These are phyloP conservation scores for Episyrphus balteatus DNA, from an alignment of 1,140 invertebrate genomes.

Conservation along the genomic window DNA sequence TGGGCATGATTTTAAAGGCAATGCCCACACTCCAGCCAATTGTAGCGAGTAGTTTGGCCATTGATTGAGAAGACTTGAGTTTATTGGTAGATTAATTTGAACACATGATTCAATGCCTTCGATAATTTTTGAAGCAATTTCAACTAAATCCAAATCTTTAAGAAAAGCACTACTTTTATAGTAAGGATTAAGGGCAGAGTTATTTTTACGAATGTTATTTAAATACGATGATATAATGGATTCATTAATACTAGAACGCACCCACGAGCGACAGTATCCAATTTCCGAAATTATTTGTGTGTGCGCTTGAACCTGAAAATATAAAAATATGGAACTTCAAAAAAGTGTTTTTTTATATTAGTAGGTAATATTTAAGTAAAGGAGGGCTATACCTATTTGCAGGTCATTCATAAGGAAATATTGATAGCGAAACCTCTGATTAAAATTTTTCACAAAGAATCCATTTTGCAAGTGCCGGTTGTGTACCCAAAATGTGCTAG, in stretches of 20 bases:
- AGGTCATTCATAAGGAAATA: no score
- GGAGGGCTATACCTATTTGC: no score
- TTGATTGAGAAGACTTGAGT: conserved; percentile 78
- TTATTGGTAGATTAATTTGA: conserved; percentile 72
- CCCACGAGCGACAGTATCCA: conserved; percentile 82
- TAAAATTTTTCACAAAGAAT: no score
- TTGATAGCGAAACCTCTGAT: no score
- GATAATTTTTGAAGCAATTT: conserved; percentile 62
- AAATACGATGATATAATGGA: conserved; percentile 77
- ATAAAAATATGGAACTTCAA: neutral
- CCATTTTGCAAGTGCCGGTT: no score
- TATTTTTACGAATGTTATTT: conserved; percentile 59
- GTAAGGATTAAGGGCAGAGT: conserved; percentile 59
- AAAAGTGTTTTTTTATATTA: neutral
- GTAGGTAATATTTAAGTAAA: neutral
- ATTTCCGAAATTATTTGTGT: conserved; percentile 78
- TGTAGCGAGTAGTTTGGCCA: conserved; percentile 79
- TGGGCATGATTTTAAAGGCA: conserved; percentile 58
- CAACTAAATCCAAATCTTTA: conserved; percentile 64
- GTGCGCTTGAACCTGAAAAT: conserved; percentile 45
- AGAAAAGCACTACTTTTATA: conserved; percentile 70
- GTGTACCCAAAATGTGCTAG: no score
- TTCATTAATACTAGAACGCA: conserved; percentile 79
- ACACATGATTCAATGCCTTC: conserved; percentile 65
- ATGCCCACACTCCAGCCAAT: conserved; percentile 73